These are phyloP conservation scores for Drosophila triauraria DNA, from an alignment of 1,140 invertebrate genomes.

Conservation along the genomic window DNA sequence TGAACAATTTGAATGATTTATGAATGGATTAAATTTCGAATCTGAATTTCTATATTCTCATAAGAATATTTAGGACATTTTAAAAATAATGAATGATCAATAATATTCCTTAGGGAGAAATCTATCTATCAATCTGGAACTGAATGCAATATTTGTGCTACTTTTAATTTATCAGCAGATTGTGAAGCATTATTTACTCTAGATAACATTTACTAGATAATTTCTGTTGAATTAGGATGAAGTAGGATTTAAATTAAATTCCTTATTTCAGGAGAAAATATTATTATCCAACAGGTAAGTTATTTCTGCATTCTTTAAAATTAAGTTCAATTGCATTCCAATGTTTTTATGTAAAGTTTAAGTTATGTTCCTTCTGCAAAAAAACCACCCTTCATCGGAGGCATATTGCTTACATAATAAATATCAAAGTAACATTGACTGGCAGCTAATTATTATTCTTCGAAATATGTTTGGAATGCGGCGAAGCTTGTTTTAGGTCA, in stretches of 20 bases:
- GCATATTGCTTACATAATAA: not conserved
- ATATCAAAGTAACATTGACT: not conserved
- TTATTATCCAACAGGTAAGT: no score
- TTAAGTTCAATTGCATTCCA: not conserved
- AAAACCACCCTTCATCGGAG: not conserved
- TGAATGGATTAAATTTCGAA: not conserved
- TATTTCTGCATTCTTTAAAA: not conserved
- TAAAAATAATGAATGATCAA: no score
- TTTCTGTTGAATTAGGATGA: no score
- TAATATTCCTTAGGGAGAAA: no score
- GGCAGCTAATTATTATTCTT: not conserved
- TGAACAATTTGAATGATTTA: not conserved
- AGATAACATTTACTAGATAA: no score
- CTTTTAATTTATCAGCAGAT: no score
- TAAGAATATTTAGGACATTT: no score
- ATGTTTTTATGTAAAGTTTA: not conserved
- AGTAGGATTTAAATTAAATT: no score
- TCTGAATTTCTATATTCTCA: not conserved
- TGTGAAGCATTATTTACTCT: no score
- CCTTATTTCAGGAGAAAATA: no score
- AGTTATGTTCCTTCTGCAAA: not conserved
- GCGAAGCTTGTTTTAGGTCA: not conserved
- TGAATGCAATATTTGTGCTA: no score
- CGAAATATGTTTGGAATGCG: not conserved
- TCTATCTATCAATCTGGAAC: no score